Conservation (phyloP, 1,140 invertebrate genomes). For the Helicoverpa zea region DNA sequence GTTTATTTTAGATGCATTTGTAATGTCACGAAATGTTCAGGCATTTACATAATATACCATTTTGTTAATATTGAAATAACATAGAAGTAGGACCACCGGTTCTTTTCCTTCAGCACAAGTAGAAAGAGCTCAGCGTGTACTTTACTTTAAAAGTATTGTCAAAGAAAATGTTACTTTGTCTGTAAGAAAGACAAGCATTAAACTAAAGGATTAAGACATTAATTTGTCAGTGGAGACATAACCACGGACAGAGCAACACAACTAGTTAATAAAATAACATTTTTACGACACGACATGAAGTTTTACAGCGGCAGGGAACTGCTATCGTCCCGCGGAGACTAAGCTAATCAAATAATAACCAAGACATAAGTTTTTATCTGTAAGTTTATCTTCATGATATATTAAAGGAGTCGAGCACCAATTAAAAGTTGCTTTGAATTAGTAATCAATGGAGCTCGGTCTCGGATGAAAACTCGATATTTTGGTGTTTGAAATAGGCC, state of each 20-base stretch:
- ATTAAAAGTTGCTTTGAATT: conserved; percentile 42
- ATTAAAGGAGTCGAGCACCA: neutral
- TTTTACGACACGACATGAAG: conserved; percentile 42
- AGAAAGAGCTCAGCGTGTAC: too few species aligned
- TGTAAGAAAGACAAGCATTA: too few species aligned
- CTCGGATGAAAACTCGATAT: too few species aligned
- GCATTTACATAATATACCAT: too few species aligned
- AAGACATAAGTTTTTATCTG: conserved; percentile 46
- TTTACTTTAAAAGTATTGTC: too few species aligned
- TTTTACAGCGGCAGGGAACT: conserved; percentile 18
- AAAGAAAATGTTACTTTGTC: too few species aligned
- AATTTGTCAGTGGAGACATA: neutral
- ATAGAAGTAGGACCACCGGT: too few species aligned
- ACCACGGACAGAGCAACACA: conserved; percentile 15
- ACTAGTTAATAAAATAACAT: conserved; percentile 33
- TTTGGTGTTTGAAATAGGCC: too few species aligned
- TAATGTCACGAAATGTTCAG: too few species aligned
- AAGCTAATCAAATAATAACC: conserved; percentile 41
- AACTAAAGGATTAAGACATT: neutral
- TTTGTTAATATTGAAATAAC: too few species aligned
- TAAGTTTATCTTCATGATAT: conserved; percentile 39
- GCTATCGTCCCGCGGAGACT: neutral
- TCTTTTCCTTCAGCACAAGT: too few species aligned
- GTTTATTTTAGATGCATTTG: neutral
- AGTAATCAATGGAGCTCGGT: conserved; percentile 25